Evolutionary conservation across 2,797 vertebrate genomes (phyloP).

Genomic region (Salarias fasciatus): DNA sequence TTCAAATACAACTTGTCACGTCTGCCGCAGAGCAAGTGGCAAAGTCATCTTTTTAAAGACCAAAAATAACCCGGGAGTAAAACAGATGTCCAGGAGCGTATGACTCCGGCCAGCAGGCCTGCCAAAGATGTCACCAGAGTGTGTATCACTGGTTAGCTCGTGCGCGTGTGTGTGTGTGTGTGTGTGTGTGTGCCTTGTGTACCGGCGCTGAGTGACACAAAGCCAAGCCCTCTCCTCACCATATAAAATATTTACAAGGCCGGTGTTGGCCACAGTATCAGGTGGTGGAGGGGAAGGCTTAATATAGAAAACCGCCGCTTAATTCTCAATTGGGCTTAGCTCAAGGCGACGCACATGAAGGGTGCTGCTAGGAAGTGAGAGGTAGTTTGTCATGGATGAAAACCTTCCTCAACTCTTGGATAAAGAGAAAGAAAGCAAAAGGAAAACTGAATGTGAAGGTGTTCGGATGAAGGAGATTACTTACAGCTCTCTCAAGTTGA

Average conservation of each 20-base stretch:
- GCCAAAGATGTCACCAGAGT: conserved; percentile 76
- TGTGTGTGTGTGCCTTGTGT: conserved; percentile 51
- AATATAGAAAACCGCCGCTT: conserved; percentile 89
- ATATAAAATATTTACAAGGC: conserved; percentile 89
- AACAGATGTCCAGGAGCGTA: conserved; percentile 71
- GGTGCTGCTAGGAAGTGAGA: conserved; percentile 45
- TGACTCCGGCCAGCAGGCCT: conserved; percentile 57
- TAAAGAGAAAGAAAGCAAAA: too few species aligned
- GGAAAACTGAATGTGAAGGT: neutral
- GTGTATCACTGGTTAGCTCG: conserved; percentile 65
- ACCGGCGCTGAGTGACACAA: conserved; percentile 71
- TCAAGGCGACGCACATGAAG: conserved; percentile 74
- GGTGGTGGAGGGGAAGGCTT: conserved; percentile 89
- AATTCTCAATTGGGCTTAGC: conserved; percentile 80
- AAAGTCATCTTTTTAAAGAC: conserved; percentile 70
- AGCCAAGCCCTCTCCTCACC: conserved; percentile 79
- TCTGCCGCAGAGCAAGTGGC: conserved; percentile 62
- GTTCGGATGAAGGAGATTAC: conserved; percentile 67
- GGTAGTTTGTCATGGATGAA: conserved; percentile 19
- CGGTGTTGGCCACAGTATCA: conserved; percentile 89
- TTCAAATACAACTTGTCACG: conserved; percentile 51
- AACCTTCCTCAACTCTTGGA: neutral
- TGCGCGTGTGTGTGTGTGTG: conserved; percentile 21
- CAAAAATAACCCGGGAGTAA: conserved; percentile 72
- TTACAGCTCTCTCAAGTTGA: conserved; percentile 93